Evolutionary conservation across 2,113 vertebrate genomes (phyloP), one percentile per base, ranked within the genome.

Genomic region (Tetrax tetrax): DNA sequence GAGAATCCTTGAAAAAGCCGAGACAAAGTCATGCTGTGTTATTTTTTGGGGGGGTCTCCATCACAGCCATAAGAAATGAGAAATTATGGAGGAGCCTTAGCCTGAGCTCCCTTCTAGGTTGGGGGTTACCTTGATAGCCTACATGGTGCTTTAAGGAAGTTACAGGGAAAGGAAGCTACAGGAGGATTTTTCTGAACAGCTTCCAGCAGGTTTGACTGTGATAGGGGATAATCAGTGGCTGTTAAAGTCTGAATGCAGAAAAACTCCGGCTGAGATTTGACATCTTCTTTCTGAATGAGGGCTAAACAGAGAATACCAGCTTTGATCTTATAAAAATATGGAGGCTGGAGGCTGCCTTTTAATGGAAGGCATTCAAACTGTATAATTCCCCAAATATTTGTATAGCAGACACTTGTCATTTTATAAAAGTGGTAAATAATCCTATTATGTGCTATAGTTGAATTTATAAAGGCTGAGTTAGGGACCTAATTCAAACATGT

Each of bases 301-400:
- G 35, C 88, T 87, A 92, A 95, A 84, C 69, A 78, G 65, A 93
- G 90, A 96, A 93, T 93, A 63, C 66, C 38, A 56, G 75, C 93
- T 96, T 96, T 96, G 96, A 93, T 96, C 85, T 90, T 89, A 77
- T 19, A 92, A 83, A 94, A 93, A 90, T 77, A 87, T 50, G 75
- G 68, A 94, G 70, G 48, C 82, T 93, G 56, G 83, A 93, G 70
- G 70, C 90, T 90, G 75, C n/a, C 64, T 92, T 92, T 86, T 93
- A 94, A 88, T 90, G 2, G 6, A 66, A 77, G 90, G 41, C 41
- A 61, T 91, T 96, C 87, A 92, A 78, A 90, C 35, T 68, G 35
- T 64, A 90, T 94, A 92, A 96, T 96, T 94, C 83, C 51, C 27
- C 37, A 79, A 90, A 92, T 86, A 80, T 64, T 83, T 90, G 71